These are phyloP conservation scores for Esox masquinongy DNA, from an alignment of 2,797 vertebrate genomes.

Conservation along the genomic window DNA sequence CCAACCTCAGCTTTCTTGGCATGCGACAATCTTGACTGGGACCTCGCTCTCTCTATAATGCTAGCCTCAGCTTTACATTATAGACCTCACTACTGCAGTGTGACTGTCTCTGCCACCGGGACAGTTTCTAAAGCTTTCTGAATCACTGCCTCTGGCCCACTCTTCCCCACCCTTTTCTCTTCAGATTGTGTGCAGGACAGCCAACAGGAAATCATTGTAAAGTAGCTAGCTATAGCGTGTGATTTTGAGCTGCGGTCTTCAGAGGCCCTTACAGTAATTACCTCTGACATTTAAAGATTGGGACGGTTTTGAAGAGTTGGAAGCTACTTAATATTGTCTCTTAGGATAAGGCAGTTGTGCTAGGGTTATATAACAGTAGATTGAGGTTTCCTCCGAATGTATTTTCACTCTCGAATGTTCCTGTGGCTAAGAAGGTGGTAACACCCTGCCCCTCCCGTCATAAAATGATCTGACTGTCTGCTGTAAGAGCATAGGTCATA, in stretches of 20 bases:
- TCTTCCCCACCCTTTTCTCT: constrained; percentile 5
- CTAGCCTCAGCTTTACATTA: constrained; percentile 19
- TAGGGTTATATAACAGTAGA: constrained; percentile 19
- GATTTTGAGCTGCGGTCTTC: constrained; percentile 5
- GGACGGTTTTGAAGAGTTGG: constrained; percentile 9
- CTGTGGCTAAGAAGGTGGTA: neutral
- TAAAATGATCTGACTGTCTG: neutral
- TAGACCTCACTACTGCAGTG: constrained; percentile 3
- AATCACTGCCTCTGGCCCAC: constrained; percentile 8
- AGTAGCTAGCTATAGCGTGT: constrained; percentile 4
- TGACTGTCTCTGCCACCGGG: constrained; percentile 11
- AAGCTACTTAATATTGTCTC: constrained; percentile 2
- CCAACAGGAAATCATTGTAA: constrained; percentile 12
- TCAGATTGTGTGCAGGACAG: constrained; percentile 12
- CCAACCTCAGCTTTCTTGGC: constrained; percentile 19
- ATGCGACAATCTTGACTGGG: neutral
- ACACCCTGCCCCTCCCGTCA: constrained; percentile 1
- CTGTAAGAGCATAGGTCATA: constrained; percentile 18
- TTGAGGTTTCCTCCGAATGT: neutral
- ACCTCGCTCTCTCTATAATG: constrained; percentile 11
- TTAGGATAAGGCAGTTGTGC: neutral
- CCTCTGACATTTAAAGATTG: constrained; percentile 13
- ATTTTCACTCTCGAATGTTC: neutral
- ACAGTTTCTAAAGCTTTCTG: constrained; percentile 18
- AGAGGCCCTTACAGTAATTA: neutral